These are phyloP conservation scores for Macrotus californicus DNA, from an alignment of 2,113 vertebrate species.

Conservation along the genomic window DNA sequence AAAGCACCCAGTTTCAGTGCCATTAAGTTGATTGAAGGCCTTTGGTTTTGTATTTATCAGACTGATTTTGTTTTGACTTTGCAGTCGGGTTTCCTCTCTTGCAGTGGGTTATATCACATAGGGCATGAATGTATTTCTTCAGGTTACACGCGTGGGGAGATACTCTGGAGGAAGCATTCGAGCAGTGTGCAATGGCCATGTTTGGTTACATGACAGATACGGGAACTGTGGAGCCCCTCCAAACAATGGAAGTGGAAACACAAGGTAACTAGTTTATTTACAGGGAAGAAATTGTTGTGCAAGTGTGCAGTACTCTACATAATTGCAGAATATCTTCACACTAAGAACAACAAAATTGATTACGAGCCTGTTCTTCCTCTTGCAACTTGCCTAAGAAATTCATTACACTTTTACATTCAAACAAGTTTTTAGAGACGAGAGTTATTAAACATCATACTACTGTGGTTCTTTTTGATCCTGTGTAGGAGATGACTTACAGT, in stretches of 20 bases:
- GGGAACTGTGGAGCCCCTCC: conserved; percentile 91
- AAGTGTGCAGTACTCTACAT: neutral
- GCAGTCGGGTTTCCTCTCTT: neutral
- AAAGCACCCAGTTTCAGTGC: neutral
- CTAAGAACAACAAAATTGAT: neutral
- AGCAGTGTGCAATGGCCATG: conserved; percentile 97
- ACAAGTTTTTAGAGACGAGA: neutral
- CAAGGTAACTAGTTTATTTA: conserved; percentile 81
- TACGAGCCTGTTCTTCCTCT: neutral
- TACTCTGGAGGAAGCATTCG: conserved; percentile 94
- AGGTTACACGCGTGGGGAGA: conserved; percentile 96
- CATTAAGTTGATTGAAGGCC: neutral
- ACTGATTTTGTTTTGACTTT: neutral
- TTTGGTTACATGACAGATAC: conserved; percentile 99
- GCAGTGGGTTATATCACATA: neutral
- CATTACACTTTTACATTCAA: neutral
- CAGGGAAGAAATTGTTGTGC: neutral
- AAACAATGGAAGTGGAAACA: conserved; percentile 88
- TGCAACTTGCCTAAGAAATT: conserved; percentile 15
- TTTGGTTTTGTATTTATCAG: conserved; percentile 21
- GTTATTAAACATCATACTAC: neutral
- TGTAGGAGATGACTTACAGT: conserved; percentile 91
- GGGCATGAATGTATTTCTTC: conserved; percentile 28
- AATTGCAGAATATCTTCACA: neutral
- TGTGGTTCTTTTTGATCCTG: conserved; percentile 29